These are phyloP conservation scores for Maniola jurtina DNA, from an alignment of 1,140 invertebrate species.

Conservation along the genomic window DNA sequence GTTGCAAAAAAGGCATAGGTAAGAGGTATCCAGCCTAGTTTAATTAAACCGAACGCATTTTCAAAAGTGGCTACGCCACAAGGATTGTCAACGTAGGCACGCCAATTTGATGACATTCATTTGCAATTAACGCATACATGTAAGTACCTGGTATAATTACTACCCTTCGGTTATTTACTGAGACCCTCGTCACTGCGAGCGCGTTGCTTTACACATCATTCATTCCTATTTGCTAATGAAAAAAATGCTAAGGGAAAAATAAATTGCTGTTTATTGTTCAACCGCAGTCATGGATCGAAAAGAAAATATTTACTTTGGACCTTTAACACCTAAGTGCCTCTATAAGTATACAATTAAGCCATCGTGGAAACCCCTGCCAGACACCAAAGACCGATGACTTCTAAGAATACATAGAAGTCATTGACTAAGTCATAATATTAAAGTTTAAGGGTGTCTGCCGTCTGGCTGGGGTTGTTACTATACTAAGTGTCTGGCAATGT, in stretches of 20 bases:
- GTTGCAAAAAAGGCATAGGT: too few species aligned
- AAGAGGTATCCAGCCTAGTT: not conserved
- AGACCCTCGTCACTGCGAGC: conserved; percentile 61
- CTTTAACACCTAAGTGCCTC: not conserved
- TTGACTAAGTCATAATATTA: too few species aligned
- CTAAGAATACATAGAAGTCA: too few species aligned
- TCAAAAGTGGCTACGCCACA: not conserved
- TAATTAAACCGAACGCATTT: not conserved
- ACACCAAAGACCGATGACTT: too few species aligned
- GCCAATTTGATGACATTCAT: conserved; percentile 31
- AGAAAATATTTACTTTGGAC: conserved; percentile 2
- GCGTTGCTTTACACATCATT: conserved; percentile 70
- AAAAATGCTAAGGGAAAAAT: conserved; percentile 63
- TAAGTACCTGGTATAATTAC: conserved; percentile 51
- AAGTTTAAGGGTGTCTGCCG: too few species aligned
- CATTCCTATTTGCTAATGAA: conserved; percentile 70
- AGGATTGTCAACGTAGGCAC: conserved; percentile 25
- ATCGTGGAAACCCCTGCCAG: too few species aligned
- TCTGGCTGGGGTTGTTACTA: too few species aligned
- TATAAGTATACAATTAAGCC: too few species aligned
- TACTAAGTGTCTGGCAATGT: too few species aligned
- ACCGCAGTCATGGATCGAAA: conserved; percentile 53
- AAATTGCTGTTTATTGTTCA: conserved; percentile 56
- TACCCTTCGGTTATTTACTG: conserved; percentile 65
- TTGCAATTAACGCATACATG: conserved; percentile 40